These are phyloP conservation scores for Aptenodytes patagonicus DNA, from an alignment of 2,113 vertebrate genomes.

Conservation along the genomic window DNA sequence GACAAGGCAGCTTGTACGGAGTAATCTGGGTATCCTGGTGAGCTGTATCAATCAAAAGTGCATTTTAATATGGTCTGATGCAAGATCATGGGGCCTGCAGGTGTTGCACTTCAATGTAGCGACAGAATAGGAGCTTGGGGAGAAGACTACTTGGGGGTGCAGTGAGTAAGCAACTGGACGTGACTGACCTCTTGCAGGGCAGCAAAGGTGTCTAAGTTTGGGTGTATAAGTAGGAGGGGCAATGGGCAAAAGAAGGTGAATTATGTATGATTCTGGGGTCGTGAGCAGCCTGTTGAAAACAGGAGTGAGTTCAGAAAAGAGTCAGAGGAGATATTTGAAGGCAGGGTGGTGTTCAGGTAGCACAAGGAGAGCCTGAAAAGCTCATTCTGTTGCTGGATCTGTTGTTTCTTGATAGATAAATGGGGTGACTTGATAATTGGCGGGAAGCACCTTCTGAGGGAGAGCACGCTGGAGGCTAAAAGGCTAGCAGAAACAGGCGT, in stretches of 20 bases:
- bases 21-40: neutral
- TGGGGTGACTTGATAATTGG: neutral
- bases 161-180: neutral
- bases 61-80: neutral
- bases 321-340: neutral
- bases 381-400: neutral
- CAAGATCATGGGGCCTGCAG: neutral
- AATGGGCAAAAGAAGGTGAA: neutral
- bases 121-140: neutral
- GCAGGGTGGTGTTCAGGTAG: neutral
- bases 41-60: neutral
- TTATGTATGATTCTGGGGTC: neutral
- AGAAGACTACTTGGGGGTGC: neutral
- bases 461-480: neutral
- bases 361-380: neutral
- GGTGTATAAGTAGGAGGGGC: neutral
- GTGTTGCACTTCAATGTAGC: neutral
- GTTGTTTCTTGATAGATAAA: neutral
- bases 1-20: neutral
- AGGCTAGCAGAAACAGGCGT: fast-evolving
- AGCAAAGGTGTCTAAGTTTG: neutral
- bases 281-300: neutral
- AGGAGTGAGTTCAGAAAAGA: neutral
- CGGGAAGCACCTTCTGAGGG: neutral
- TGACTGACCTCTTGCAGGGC: neutral